Base-by-base conservation (phyloP, 2,888 invertebrate genomes). In the Agrotis clavis region DNA sequence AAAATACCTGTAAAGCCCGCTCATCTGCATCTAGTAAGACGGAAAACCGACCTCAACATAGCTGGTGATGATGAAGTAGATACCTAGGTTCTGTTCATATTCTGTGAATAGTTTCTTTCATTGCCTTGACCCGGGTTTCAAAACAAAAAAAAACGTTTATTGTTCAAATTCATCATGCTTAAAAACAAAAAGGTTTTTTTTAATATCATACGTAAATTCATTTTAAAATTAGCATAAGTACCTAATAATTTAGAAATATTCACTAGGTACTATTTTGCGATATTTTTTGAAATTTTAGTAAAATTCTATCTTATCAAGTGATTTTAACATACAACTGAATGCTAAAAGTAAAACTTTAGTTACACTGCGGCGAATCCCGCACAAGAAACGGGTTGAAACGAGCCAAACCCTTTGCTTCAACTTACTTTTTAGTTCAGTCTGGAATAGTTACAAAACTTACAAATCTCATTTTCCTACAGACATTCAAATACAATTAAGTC, bases 91-190 rank as follows among this genome's bases (percentile, higher is more conserved):
- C 5, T 13, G 13, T n/a, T 3, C 4, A n/a, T 13, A n/a, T n/a
- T 2, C 57, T 35, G 2, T 35, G 35, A 35, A 35, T 35, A 35
- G n/a, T 1, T 21, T 53, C 30, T 41, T 73, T 16, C 16, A 45
- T 35, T 25, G 14, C 51, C 47, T 51, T 76, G 57, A 25, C 47
- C 21, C 14, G 9, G 13, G 4, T 18, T 30, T 51, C 21, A 54
- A 64, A 62, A 74, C 18, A 47, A 25, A 74, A 25, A 74, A 19
- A n/a, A 25, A 11, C 11, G 30, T 56, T 25, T 67, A 50, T 35
- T 47, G 21, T 19, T 25, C 18, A 62, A 7, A 72, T 74, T 25
- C 6, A 62, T 74, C 77, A 71, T 71, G 62, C 77, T 71, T 77
- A 56, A 51, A n/a, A 56, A 30, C 25, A 62, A 51, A 68, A 45